phyloP scores from a whole-genome alignment of 2,797 vertebrate genomes.

The Pseudochirops corinnae region DNA sequence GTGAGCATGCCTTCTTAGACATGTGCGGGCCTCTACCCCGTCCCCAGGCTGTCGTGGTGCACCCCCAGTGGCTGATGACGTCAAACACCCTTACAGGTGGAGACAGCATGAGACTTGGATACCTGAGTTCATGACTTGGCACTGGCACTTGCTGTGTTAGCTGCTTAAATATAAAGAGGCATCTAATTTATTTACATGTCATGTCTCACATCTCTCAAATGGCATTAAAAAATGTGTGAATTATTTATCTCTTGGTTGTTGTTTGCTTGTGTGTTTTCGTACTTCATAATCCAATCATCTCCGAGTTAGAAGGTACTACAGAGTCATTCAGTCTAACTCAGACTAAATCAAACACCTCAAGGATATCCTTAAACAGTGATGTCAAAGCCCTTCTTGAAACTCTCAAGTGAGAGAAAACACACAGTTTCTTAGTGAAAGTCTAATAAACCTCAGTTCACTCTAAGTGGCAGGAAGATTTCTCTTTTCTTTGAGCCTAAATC shows the following conservation, averaged over 20 bases:
- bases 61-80: no score
- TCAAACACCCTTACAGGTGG: no score
- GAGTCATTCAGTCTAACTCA: background rate
- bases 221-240: background rate
- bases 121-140: background rate
- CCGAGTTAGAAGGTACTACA: background rate
- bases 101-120: background rate
- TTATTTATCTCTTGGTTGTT: background rate
- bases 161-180: background rate
- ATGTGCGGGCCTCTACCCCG: no score
- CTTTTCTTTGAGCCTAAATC: background rate
- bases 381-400: no score
- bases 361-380: background rate
- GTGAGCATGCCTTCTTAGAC: no score
- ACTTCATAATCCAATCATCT: background rate
- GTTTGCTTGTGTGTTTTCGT: background rate
- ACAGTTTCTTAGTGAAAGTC: background rate
- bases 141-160: background rate
- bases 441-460: background rate
- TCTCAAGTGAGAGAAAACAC: background rate
- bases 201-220: background rate
- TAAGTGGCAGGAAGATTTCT: background rate
- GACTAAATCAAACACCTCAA: background rate
- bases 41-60: no score
- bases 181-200: background rate